Evolutionary conservation across 1,140 invertebrate species (phyloP).

Genomic region (Aricia agestis): DNA sequence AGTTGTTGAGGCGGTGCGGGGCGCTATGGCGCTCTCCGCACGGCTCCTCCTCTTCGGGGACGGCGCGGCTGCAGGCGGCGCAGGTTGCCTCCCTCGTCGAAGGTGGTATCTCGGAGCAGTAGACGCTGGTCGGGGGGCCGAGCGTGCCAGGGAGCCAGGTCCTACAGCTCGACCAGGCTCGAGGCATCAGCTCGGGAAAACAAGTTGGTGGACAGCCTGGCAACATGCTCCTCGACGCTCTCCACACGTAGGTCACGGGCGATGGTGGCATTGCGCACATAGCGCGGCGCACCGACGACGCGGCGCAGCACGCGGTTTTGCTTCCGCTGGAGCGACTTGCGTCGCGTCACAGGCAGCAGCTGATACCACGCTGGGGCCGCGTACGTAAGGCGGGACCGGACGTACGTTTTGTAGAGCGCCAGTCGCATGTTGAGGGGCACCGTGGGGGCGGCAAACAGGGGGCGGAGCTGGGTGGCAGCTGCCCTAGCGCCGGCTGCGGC

Average conservation of each 20-base stretch:
- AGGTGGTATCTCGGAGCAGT: background rate
- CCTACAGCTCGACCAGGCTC: background rate
- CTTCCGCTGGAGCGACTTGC: no score
- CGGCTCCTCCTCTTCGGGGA: background rate
- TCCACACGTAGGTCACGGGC: no score
- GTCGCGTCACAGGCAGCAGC: background rate
- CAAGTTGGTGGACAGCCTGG: no score
- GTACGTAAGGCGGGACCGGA: conserved; percentile 30
- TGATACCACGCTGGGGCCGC: conserved; percentile 31
- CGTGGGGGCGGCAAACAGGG: no score
- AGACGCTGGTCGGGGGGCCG: background rate
- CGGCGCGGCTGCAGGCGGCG: no score
- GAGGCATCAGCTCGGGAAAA: background rate
- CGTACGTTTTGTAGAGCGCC: conserved; percentile 28
- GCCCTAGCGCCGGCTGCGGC: background rate
- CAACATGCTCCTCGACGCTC: no score
- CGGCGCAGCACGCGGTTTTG: no score
- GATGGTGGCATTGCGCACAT: no score
- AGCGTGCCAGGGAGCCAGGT: background rate
- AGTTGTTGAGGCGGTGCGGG: background rate
- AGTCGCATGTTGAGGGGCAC: conserved; percentile 19
- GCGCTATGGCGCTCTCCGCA: background rate
- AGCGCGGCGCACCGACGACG: no score
- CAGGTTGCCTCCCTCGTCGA: no score
- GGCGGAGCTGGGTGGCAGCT: background rate